Conservation (phyloP, 2,797 vertebrate genomes). For the Anguilla obscura region DNA sequence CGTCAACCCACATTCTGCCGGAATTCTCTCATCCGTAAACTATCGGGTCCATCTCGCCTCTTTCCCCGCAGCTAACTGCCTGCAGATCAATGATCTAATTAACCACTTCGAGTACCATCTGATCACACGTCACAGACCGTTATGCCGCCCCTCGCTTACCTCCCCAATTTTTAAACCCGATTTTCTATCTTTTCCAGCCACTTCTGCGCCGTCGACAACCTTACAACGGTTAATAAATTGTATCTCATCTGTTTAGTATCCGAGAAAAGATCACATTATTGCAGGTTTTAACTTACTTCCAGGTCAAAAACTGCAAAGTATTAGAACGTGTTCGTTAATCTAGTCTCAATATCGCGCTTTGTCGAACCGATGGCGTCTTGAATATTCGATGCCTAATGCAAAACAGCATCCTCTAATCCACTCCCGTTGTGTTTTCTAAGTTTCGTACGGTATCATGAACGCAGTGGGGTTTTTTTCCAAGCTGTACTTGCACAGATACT, state of each 20-base stretch:
- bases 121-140: neutral
- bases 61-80: slow-evolving; percentile 18
- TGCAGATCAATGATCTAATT: slow-evolving; percentile 24
- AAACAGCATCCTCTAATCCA: neutral
- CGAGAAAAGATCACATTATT: neutral
- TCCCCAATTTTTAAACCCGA: neutral
- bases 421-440: neutral
- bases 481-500: neutral
- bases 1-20: slow-evolving; percentile 4
- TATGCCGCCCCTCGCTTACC: neutral
- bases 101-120: slow-evolving; percentile 9
- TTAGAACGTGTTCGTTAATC: neutral
- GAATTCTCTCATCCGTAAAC: slow-evolving; percentile 20
- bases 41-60: slow-evolving; percentile 13
- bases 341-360: neutral
- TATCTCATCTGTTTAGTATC: neutral
- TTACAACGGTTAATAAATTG: neutral
- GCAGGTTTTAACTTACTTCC: neutral
- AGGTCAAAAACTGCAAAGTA: neutral
- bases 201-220: neutral
- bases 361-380: neutral
- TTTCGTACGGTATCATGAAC: neutral
- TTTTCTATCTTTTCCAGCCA: neutral
- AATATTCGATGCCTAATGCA: neutral
- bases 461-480: neutral